Base-by-base conservation (phyloP, 2,888 invertebrate species). In the Papilio elwesi region DNA sequence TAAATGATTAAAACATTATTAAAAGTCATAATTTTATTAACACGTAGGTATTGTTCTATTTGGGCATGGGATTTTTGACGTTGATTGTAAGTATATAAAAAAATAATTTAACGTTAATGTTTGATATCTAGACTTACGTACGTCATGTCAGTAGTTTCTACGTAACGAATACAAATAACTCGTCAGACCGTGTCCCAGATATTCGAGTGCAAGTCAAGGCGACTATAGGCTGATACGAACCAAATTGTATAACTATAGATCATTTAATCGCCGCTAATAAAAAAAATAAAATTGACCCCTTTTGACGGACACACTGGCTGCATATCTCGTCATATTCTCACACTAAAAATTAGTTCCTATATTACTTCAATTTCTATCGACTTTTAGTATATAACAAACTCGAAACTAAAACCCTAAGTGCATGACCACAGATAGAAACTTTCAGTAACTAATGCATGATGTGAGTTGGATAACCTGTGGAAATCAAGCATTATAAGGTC, bases 161-260 rank as follows among this genome's bases (percentile, higher is more conserved):
- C 68, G 68, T 73, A 73, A 64, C 55, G 73, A 73, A 73, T 73
- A 68, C 73, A 73, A 73, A 73, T 72, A 72, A 72, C 71, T 53
- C 72, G 63, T 63, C 68, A 72, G 68, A 68, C 68, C 57, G 68
- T 68, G 73, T 73, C 68, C 68, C 57, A 73, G 68, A 68, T 73
- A 73, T 73, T 73, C 43, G 68, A 65, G 68, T 73, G 64, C 72
- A 73, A 68, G 55, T 73, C 73, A 73, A 73, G 73, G 73, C 68
- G 64, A 72, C 71, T 16, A 48, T 68, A 67, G 64, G 49, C 49
- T 9, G 43, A 59, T 66, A 66, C 9, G 67, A 15, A 47, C 53
- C 67, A 51, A 67, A 53, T 67, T 36, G 43, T 12, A 43, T 43
- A 38, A 53, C 64, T 64, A 8, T 49, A 13, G 6, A 49, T 16